Conservation (phyloP, 2,888 invertebrate genomes). For the Galeopsomyia nigrocyanea region DNA sequence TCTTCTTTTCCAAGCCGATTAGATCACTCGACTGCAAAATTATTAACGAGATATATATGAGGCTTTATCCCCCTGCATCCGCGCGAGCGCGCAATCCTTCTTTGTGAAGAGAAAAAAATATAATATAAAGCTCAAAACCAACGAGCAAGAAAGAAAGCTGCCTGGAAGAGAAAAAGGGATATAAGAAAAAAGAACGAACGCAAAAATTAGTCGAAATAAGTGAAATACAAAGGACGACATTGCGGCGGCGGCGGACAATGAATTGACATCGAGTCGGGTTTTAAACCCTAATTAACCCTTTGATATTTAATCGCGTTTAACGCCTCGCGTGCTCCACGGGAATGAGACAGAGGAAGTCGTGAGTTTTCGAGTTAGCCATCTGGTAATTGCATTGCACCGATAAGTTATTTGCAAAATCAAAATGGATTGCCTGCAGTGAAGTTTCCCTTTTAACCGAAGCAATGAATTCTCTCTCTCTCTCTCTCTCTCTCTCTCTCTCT, state of each 20-base stretch:
- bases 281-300: slow-evolving; percentile 59
- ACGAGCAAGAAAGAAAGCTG: not conserved
- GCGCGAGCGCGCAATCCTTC: not conserved
- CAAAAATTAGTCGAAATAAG: not conserved
- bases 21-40: slow-evolving; percentile 14
- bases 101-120: not conserved
- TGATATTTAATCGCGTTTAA: slow-evolving; percentile 67
- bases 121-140: not conserved
- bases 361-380: slow-evolving; percentile 23
- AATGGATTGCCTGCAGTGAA: slow-evolving; percentile 27
- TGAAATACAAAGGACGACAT: not conserved
- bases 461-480: no score
- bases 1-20: slow-evolving; percentile 25
- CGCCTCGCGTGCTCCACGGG: slow-evolving; percentile 51
- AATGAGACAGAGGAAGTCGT: slow-evolving; percentile 32
- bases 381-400: slow-evolving; percentile 26
- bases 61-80: slow-evolving; percentile 6
- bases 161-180: not conserved
- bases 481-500: no score
- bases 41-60: slow-evolving; percentile 26
- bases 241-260: no score
- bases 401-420: slow-evolving; percentile 34
- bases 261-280: not conserved
- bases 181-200: not conserved
- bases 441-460: no score